Evolutionary conservation across 1,140 invertebrate genomes (phyloP), one percentile per base, ranked within the genome.

Genomic region (Calephelis nemesis): DNA sequence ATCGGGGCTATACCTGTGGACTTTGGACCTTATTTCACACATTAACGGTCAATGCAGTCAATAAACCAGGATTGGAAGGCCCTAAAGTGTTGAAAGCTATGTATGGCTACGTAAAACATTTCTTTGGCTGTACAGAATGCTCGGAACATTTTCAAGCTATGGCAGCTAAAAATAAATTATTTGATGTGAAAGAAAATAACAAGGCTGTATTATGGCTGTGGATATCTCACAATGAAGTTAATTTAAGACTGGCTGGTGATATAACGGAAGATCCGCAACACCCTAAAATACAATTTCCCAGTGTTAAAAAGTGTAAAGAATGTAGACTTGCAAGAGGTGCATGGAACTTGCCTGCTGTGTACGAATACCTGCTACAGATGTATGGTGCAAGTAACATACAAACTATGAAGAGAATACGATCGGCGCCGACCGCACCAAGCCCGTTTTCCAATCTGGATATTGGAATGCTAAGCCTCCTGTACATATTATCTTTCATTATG

Each of bases 21-120:
- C 89, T 99, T 12, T 99, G 99, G 99, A 96, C 95, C 47, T 92
- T 98, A 68, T 99, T 99, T 86, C 99, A 99, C 84, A 97, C 96
- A 54, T 87, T 99, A 30, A 98, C 97, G 9, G 96, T 99, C 0
- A 96, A 96, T 83, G 95, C 96, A 62, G 94, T 94, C 1, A 72
- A 86, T 4, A 85, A 86, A 39, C 82, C 92, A 47, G 81, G 91
- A 0, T 78, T 74, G 5, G 83, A 90, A 54, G 92, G 95, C 68
- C 94, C 95, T 0, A 84, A 91, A 13, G 93, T 99, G 10, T 88
- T 99, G 1, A 89, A 93, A 74, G 95, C 96, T 0, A 98, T 99
- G 93, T 93, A 96, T 82, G 96, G 95, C 7, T 99, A 98, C 81
- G 94, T 99, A 45, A 96, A 96, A 80, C 81, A 97, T 87, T 99